Evolutionary conservation across 2,113 vertebrate genomes (phyloP).

Genomic region (Trogon surrucura): DNA sequence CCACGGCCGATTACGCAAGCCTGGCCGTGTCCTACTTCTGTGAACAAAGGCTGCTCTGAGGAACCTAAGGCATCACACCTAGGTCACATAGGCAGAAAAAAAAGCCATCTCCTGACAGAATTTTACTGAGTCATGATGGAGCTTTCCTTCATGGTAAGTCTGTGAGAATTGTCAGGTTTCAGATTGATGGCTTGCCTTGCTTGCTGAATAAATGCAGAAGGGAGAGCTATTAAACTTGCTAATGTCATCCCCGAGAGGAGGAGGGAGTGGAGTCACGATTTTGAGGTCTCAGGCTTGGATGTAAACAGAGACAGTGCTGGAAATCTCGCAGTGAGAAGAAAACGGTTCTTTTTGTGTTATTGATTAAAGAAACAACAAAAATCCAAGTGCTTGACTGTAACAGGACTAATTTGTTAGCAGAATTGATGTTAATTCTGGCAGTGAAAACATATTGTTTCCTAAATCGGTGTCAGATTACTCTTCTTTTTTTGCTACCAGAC

Average conservation of each 20-base stretch:
- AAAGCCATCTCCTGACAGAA: conserved; percentile 48
- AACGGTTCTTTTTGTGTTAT: background rate
- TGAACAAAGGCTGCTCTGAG: conserved; percentile 64
- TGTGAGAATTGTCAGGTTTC: conserved; percentile 47
- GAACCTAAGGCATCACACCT: conserved; percentile 18
- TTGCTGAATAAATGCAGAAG: background rate
- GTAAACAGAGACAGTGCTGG: background rate
- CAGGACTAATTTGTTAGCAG: background rate
- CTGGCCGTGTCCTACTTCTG: conserved; percentile 51
- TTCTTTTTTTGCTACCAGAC: background rate
- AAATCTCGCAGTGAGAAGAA: background rate
- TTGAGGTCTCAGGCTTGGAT: background rate
- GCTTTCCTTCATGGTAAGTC: conserved; percentile 67
- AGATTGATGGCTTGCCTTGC: conserved; percentile 8
- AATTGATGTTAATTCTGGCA: background rate
- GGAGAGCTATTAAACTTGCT: background rate
- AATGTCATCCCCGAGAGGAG: background rate
- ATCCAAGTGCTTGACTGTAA: background rate
- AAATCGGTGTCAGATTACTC: background rate
- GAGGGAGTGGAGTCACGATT: background rate
- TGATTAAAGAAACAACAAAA: background rate
- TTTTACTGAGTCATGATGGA: conserved; percentile 57
- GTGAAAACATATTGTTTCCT: background rate
- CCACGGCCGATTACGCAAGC: conserved; percentile 65
- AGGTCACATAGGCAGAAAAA: conserved; percentile 50